Evolutionary conservation across 2,113 vertebrate species (phyloP).

Genomic region (Megaceryle maxima): DNA sequence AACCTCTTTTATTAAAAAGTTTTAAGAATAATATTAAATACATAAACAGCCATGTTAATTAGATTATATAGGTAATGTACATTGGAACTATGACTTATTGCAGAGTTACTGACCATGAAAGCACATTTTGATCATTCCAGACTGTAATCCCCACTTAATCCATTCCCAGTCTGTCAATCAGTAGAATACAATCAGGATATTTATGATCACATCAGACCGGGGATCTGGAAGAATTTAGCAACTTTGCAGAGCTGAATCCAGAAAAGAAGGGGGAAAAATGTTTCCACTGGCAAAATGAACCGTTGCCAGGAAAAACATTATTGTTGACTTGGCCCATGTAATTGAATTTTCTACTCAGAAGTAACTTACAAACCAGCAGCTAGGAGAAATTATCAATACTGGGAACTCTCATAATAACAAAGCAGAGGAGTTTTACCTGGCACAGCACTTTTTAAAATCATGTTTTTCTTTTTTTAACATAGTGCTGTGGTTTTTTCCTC

Average conservation of each 20-base stretch:
- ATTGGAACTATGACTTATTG: constrained; percentile 69
- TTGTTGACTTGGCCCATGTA: constrained; percentile 71
- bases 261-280: constrained; percentile 40
- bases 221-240: constrained; percentile 78
- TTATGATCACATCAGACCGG: constrained; percentile 73
- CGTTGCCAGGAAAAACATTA: constrained; percentile 70
- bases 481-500: constrained; percentile 36
- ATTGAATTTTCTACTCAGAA: constrained; percentile 71
- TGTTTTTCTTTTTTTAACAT: not conserved
- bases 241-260: constrained; percentile 70
- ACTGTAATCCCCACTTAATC: constrained; percentile 74
- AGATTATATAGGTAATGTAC: constrained; percentile 73
- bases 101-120: constrained; percentile 72
- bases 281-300: constrained; percentile 68
- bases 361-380: constrained; percentile 64
- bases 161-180: constrained; percentile 74
- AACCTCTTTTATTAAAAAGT: constrained; percentile 71
- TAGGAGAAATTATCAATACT: constrained; percentile 64
- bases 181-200: constrained; percentile 75
- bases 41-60: constrained; percentile 75
- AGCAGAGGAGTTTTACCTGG: constrained; percentile 60
- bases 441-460: constrained; percentile 26
- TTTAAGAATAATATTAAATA: constrained; percentile 68
- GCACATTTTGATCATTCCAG: constrained; percentile 72
- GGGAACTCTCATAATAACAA: constrained; percentile 48